Evolutionary conservation across 2,797 vertebrate genomes (phyloP), one percentile per base, ranked within the genome.

Genomic region (Acanthornis magna): DNA sequence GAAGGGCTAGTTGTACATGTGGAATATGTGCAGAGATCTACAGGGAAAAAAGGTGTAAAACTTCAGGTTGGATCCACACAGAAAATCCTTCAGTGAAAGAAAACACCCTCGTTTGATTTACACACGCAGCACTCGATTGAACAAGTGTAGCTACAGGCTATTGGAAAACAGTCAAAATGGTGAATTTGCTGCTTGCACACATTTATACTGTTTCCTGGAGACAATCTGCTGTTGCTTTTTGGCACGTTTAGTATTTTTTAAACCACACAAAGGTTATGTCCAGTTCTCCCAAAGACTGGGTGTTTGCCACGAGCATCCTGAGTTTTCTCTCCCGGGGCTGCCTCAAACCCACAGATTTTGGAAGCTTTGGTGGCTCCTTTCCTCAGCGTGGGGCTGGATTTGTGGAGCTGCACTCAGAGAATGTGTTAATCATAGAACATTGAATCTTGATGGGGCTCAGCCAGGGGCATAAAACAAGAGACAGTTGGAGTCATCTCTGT

Each of bases 131-230:
- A 94, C 95, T 96, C 89, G 27, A 85, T 92, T 96, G 90, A 96
- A 95, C 96, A 96, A 96, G 94, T 76, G 85, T 92, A 88, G 94
- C 97, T 92, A 93, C 87, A 54, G 97, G 95, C 94, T 42, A 95
- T 83, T 96, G 97, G 95, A 96, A 92, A 96, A 89, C 91, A 95
- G 96, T 97, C 96, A 92, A 72, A 96, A 85, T 91, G 92, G 94
- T 92, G 91, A 89, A 94, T 94, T 78, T 75, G 72, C 82, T 63
- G 86, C 86, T 94, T 71, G 22, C 76, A 21, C 84, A 93, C 84
- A 88, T 94, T 96, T 80, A 85, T 86, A 70, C 63, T 21, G 50
- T 77, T 91, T 95, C 89, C 85, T 43, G 47, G 70, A 96, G 91
- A 97, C 95, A 93, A 72, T 80, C 89, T 77, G 87, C 89, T 92